Percentiles rank a stretch among this genome's conserved stretches.
These are phyloP conservation scores for Aspidiotus rigidus DNA, from an alignment of 2,888 invertebrate species.

Conservation along the genomic window DNA sequence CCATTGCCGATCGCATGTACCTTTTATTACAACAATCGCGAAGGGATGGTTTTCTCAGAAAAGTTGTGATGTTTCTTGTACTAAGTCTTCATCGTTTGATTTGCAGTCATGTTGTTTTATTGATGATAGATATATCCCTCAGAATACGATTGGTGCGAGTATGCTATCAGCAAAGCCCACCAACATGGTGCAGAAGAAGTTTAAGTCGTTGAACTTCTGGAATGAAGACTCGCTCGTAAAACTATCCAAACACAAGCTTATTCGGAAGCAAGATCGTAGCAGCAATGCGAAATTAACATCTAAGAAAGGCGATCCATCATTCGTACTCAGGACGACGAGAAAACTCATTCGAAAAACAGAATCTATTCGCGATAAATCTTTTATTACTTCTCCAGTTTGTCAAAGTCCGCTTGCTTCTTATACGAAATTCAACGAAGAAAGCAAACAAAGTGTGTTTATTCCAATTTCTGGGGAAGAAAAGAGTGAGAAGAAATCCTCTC, in stretches of 20 bases:
- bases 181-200: not conserved
- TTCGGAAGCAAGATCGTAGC: conserved; percentile 6
- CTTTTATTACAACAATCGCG: conserved; percentile 15
- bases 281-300: not conserved
- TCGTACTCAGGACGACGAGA: conserved; percentile 8
- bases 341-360: conserved; percentile 17
- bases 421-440: not conserved
- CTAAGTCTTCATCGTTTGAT: conserved; percentile 5
- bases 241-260: conserved; percentile 20
- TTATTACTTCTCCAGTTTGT: not conserved
- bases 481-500: not conserved
- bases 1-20: conserved; percentile 6
- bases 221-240: conserved; percentile 14
- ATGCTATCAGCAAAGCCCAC: not conserved
- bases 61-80: conserved; percentile 13
- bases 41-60: conserved; percentile 23
- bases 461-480: not conserved
- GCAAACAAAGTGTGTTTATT: not conserved
- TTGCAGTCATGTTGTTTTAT: conserved; percentile 28
- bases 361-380: not conserved
- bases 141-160: conserved; percentile 11
- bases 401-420: not conserved
- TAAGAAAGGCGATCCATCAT: not conserved
- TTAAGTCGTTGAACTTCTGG: not conserved
- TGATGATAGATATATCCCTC: conserved; percentile 8